A percentile compares a stretch with the other conserved stretches of the same genome.
phyloP scores from a whole-genome alignment of 2,797 vertebrate species.

The Molossus alvarezi region DNA sequence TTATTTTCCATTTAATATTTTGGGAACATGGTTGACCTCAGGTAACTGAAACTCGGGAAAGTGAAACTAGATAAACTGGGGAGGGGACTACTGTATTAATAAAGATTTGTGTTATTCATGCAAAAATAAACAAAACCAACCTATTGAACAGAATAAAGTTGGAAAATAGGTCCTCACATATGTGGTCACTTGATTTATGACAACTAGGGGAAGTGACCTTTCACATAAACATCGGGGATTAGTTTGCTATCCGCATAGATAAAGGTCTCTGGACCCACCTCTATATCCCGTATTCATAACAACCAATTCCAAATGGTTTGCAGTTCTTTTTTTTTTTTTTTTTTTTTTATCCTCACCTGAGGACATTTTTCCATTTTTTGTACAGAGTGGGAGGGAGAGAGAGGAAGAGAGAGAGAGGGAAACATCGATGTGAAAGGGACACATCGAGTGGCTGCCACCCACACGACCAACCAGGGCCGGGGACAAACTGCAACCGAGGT shows the following conservation, averaged over 20 bases:
- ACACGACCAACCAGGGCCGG: no score
- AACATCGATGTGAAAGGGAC: no score
- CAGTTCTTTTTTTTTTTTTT: no score
- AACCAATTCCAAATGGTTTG: not conserved
- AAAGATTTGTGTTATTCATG: not conserved
- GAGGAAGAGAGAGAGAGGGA: no score
- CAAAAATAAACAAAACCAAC: not conserved
- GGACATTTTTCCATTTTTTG: no score
- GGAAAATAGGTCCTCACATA: not conserved
- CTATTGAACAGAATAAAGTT: not conserved
- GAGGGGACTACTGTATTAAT: not conserved
- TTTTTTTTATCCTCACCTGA: no score
- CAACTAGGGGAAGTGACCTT: not conserved
- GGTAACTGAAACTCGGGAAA: not conserved
- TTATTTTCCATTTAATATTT: no score
- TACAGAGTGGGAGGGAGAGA: no score
- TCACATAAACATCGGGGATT: not conserved
- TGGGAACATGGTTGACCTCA: no score
- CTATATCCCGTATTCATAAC: not conserved
- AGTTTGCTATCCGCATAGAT: not conserved
- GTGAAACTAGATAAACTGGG: not conserved
- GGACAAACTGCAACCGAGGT: no score
- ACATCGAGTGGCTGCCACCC: no score
- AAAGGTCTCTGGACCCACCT: not conserved
- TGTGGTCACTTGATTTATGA: no score